Conservation (phyloP, 1,140 invertebrate genomes). For the Pogonomyrmex californicus region DNA sequence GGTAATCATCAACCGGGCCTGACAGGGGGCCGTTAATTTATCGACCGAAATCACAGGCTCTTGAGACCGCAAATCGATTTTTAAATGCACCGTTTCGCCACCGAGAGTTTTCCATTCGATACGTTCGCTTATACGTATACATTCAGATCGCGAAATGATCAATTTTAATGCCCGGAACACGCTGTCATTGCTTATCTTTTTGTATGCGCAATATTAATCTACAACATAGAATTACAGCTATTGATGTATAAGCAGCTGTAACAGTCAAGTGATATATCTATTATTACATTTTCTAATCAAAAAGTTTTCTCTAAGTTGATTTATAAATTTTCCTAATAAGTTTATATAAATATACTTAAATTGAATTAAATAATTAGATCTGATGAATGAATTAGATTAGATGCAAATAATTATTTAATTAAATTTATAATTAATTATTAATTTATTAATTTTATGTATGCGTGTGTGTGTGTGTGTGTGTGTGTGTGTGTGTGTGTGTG, state of each 20-base stretch:
- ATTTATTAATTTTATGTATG: not conserved
- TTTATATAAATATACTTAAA: not conserved
- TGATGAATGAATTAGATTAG: not conserved
- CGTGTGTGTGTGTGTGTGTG: not conserved
- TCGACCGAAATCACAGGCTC: conserved; percentile 79
- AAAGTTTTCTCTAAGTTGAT: not conserved
- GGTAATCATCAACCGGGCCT: conserved; percentile 68
- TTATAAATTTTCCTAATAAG: not conserved
- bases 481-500: not conserved
- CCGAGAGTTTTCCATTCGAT: conserved; percentile 66
- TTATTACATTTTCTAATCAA: not conserved
- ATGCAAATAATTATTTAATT: not conserved
- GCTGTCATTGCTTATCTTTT: conserved; percentile 19
- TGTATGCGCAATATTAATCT: not conserved
- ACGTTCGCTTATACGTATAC: conserved; percentile 46
- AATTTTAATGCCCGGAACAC: not conserved
- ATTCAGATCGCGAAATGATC: conserved; percentile 44
- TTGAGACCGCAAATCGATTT: conserved; percentile 73
- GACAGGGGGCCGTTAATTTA: conserved; percentile 77
- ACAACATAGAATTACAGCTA: not conserved
- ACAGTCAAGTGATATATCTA: not conserved
- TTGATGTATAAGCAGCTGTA: not conserved
- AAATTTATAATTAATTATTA: not conserved
- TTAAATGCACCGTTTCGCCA: conserved; percentile 73
- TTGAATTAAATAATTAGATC: not conserved